Conservation (phyloP, 1,140 invertebrate genomes). For the Proales similis region DNA sequence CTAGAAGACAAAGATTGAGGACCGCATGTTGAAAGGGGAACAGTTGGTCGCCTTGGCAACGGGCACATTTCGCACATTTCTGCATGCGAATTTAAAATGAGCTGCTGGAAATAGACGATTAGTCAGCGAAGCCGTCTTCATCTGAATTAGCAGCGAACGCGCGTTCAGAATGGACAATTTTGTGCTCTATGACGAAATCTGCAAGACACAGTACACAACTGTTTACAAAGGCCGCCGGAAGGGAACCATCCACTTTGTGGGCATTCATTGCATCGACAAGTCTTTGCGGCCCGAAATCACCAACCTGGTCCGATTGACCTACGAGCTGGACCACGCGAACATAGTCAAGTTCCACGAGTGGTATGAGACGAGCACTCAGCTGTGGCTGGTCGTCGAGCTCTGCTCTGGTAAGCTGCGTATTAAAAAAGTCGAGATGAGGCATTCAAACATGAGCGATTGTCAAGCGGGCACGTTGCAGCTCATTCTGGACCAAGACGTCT, state of each 20-base stretch:
- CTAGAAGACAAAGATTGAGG: too few relatives aligned
- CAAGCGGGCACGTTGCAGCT: slow-evolving; percentile 49
- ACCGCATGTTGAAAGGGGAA: too few relatives aligned
- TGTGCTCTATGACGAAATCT: slow-evolving; percentile 53
- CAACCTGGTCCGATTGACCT: slow-evolving; percentile 52
- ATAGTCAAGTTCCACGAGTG: slow-evolving; percentile 53
- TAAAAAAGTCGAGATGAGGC: slow-evolving; percentile 16
- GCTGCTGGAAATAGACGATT: too few relatives aligned
- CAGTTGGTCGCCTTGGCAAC: too few relatives aligned
- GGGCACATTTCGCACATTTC: too few relatives aligned
- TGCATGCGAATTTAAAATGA: too few relatives aligned
- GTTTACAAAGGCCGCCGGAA: slow-evolving; percentile 53
- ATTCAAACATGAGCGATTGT: too few relatives aligned
- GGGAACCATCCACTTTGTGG: slow-evolving; percentile 53
- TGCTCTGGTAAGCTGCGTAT: too few relatives aligned
- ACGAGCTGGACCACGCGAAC: slow-evolving; percentile 50
- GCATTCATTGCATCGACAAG: slow-evolving; percentile 53
- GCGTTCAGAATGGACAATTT: slow-evolving; percentile 48
- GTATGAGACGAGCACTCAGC: slow-evolving; percentile 54
- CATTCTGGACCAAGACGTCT: slow-evolving; percentile 47
- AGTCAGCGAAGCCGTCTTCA: too few relatives aligned
- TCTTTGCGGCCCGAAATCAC: slow-evolving; percentile 50
- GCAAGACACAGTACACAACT: slow-evolving; percentile 46
- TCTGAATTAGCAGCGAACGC: too few relatives aligned
- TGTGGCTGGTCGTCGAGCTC: slow-evolving; percentile 54